Evolutionary conservation across 2,888 invertebrate genomes (phyloP), one percentile per base, ranked within the genome.

Genomic region (Mamestra brassicae): DNA sequence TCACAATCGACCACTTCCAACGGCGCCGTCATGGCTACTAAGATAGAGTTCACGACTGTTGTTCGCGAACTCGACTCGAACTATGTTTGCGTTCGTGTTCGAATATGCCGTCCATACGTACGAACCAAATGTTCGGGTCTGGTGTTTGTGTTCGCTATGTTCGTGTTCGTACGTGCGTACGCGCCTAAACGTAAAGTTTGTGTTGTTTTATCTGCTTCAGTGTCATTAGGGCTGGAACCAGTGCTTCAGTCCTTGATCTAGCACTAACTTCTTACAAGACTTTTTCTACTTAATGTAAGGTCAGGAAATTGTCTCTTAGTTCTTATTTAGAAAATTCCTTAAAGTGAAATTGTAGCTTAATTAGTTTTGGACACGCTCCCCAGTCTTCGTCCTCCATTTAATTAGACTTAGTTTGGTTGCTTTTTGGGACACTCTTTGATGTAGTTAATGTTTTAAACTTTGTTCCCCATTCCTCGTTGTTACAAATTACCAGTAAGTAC

Each of bases 281-380:
- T 15, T 60, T 60, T 60, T 60, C 26, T 58, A 26, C 17, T 74
- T 50, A 67, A 26, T 45, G 17, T 47, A 47, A 26, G 61, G 36
- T 54, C 72, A 57, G 34, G 13, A 65, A 65, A 68, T 71, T 72
- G 61, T 36, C n/a, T 54, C 50, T 70, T 34, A 42, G 47, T 54
- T 58, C 15, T 50, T 42, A 42, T 67, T 55, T 15, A 4, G 45
- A 62, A 66, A 76, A 34, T 34, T 52, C 15, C 68, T 26, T 38
- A n/a, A 34, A 61, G n/a, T 42, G 3, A 63, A 57, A 61, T 52
- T 61, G 54, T 47, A 6, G 64, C 17, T 47, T 17, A 78, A 78
- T 78, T 73, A 4, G n/a, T 66, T 45, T 80, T 34, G 11, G 61
- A 38, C 34, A 47, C 45, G 66, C 57, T 64, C n/a, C 8, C 5